Conservation (phyloP, 2,113 vertebrate species). For the Gavialis gangeticus region DNA sequence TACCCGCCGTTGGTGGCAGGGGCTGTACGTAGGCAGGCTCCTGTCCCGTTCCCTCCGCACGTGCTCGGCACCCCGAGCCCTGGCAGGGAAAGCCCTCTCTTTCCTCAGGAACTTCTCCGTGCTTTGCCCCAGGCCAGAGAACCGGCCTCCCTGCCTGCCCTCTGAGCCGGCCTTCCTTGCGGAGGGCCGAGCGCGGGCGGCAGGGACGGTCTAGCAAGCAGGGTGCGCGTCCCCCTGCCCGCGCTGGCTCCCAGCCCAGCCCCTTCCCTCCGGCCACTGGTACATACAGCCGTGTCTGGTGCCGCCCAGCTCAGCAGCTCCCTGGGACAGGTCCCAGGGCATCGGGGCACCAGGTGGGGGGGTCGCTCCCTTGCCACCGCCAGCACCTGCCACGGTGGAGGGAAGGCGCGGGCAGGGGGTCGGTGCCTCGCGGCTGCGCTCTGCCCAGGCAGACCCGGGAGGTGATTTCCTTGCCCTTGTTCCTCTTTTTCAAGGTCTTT, state of each 20-base stretch:
- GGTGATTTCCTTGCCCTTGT: constrained; percentile 56
- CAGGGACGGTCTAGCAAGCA: not conserved
- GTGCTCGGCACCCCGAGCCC: fast-evolving
- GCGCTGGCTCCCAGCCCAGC: too few relatives aligned
- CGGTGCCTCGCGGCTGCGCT: fast-evolving
- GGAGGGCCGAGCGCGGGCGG: too few relatives aligned
- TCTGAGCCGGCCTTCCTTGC: constrained; percentile 11
- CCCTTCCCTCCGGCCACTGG: not conserved
- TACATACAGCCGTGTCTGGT: not conserved
- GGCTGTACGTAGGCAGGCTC: too few relatives aligned
- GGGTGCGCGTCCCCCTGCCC: too few relatives aligned
- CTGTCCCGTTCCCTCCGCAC: too few relatives aligned
- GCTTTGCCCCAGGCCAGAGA: constrained; percentile 23
- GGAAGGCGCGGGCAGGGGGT: not conserved
- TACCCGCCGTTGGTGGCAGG: too few relatives aligned
- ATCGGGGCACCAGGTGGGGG: not conserved
- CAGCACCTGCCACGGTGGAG: not conserved
- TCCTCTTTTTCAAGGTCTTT: constrained; percentile 68
- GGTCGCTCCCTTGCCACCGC: not conserved
- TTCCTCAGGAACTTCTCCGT: constrained; percentile 65
- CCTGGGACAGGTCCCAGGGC: not conserved
- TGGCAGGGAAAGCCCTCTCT: constrained; percentile 29
- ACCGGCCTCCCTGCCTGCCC: not conserved
- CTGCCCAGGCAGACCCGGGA: constrained; percentile 46
- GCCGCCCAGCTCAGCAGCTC: not conserved